Evolutionary conservation across 2,888 invertebrate genomes (phyloP).

Genomic region (Drosophila ustulata): DNA sequence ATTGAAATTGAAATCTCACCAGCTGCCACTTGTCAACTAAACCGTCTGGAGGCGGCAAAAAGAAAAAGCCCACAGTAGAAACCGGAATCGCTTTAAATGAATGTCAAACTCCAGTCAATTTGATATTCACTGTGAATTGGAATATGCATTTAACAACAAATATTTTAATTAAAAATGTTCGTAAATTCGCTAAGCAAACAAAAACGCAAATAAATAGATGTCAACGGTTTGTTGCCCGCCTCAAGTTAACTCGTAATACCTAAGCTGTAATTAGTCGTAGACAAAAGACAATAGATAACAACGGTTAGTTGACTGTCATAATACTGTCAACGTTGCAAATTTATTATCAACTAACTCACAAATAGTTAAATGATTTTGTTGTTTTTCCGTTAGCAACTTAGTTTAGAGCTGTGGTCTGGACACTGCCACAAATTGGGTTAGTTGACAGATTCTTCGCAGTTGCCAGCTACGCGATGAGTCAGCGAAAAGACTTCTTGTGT

Average conservation of each 20-base stretch:
- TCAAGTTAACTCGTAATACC: constrained; percentile 14
- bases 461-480: constrained; percentile 3
- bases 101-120: constrained; percentile 30
- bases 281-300: constrained; percentile 33
- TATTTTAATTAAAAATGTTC: constrained; percentile 20
- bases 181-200: constrained; percentile 12
- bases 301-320: constrained; percentile 20
- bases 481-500: constrained; percentile 13
- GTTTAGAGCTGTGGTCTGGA: neutral
- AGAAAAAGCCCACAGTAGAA: constrained; percentile 27
- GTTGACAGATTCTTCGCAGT: constrained; percentile 6
- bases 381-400: neutral
- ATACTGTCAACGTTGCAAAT: constrained; percentile 27
- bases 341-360: constrained; percentile 23
- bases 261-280: constrained; percentile 21
- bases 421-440: constrained; percentile 26
- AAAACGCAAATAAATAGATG: constrained; percentile 9
- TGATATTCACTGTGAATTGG: constrained; percentile 39
- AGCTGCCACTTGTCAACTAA: constrained; percentile 5
- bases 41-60: neutral
- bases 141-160: constrained; percentile 5
- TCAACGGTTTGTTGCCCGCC: neutral
- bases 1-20: neutral
- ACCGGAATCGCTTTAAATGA: constrained; percentile 45
- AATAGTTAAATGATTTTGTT: constrained; percentile 1